A percentile compares a stretch with the other conserved stretches of the same genome.
Conservation (phyloP, 2,888 invertebrate genomes). For the Ditylenchus weischeri region DNA sequence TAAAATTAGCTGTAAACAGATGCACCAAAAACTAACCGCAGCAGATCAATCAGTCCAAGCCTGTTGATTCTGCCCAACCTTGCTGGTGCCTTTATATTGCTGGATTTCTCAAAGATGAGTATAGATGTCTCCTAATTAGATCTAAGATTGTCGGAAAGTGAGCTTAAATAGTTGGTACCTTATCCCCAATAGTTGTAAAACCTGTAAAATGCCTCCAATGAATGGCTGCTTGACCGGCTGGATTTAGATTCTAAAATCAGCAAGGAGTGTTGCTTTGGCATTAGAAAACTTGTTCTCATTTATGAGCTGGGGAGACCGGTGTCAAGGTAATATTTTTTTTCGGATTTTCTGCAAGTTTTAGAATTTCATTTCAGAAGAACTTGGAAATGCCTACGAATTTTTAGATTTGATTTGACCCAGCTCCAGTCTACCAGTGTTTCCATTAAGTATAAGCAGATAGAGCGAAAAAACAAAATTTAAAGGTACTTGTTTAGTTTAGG, state of each 20-base stretch:
- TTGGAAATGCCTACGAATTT: no score
- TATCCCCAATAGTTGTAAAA: slow-evolving; percentile 10
- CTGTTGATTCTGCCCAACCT: slow-evolving; percentile 53
- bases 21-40: slow-evolving; percentile 35
- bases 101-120: slow-evolving; percentile 51
- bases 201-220: slow-evolving; percentile 14
- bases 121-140: slow-evolving; percentile 47
- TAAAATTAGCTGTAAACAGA: background rate
- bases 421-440: no score
- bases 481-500: no score
- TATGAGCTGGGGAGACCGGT: no score
- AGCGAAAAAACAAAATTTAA: no score
- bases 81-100: slow-evolving; percentile 54
- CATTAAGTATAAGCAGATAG: no score
- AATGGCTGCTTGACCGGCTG: slow-evolving; percentile 5
- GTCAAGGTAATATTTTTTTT: no score
- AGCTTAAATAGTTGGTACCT: background rate
- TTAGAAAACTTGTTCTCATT: no score
- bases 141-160: background rate
- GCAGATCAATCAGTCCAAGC: slow-evolving; percentile 48
- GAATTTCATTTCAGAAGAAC: no score
- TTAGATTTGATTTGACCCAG: no score
- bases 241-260: slow-evolving; percentile 5
- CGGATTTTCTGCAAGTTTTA: no score
- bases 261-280: background rate